phyloP scores from a whole-genome alignment of 2,888 invertebrate genomes.

The Meiosimyza decipiens region DNA sequence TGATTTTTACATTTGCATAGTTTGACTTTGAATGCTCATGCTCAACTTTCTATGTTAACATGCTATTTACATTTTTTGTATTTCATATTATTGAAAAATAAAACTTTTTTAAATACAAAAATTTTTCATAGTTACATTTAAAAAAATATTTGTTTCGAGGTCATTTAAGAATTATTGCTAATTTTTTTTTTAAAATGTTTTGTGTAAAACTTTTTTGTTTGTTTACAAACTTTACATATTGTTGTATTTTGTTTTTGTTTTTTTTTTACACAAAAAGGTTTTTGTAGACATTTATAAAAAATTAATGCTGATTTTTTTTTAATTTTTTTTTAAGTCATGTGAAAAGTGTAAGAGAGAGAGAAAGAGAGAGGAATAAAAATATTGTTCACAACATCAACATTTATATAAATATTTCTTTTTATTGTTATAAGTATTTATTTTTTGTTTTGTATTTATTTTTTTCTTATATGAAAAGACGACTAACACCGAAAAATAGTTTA shows the following conservation, averaged over 20 bases:
- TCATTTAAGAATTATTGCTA: constrained; percentile 67
- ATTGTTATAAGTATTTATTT: constrained; percentile 40
- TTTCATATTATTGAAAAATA: constrained; percentile 55
- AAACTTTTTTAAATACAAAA: constrained; percentile 42
- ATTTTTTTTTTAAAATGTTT: constrained; percentile 39
- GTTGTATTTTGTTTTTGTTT: too few relatives aligned
- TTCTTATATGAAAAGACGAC: constrained; percentile 65
- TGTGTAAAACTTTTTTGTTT: constrained; percentile 27
- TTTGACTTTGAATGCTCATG: too few relatives aligned
- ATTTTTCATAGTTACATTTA: constrained; percentile 48
- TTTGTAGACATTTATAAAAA: constrained; percentile 59
- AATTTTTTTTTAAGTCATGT: constrained; percentile 41
- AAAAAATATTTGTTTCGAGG: constrained; percentile 65
- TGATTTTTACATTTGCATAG: too few relatives aligned
- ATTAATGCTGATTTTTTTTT: constrained; percentile 44
- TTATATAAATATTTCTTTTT: constrained; percentile 57
- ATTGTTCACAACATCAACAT: constrained; percentile 66
- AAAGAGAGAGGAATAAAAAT: constrained; percentile 43
- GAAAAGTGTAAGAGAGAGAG: constrained; percentile 49
- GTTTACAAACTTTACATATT: neutral
- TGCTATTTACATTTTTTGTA: constrained; percentile 46
- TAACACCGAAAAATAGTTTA: constrained; percentile 67
- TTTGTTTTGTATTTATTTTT: constrained; percentile 40
- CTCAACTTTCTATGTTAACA: constrained; percentile 37
- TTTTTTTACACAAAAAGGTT: constrained; percentile 26